Evolutionary conservation across 2,888 invertebrate genomes (phyloP).

Genomic region (Dasypogon diadema): DNA sequence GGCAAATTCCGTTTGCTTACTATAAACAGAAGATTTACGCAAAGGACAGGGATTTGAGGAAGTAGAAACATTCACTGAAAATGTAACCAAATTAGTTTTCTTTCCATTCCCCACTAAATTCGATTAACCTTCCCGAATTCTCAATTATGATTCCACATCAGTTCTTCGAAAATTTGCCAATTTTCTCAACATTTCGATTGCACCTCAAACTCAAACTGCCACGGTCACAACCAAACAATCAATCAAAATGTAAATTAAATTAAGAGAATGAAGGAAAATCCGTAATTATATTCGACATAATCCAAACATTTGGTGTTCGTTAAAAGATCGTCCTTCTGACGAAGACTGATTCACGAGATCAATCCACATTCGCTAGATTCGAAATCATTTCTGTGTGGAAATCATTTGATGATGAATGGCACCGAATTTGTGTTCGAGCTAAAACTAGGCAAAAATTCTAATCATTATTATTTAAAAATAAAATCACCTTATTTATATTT

Average conservation of each 20-base stretch:
- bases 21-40: too few species aligned
- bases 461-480: slow-evolving; percentile 44
- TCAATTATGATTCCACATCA: too few species aligned
- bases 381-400: background rate
- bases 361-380: slow-evolving; percentile 15
- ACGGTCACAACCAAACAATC: background rate
- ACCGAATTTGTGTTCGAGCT: slow-evolving; percentile 38
- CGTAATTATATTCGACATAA: background rate
- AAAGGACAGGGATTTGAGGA: too few species aligned
- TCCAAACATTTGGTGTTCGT: background rate
- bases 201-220: background rate
- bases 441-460: slow-evolving; percentile 39
- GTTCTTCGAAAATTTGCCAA: too few species aligned
- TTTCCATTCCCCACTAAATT: too few species aligned
- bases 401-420: slow-evolving; percentile 17
- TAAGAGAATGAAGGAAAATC: background rate
- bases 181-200: too few species aligned
- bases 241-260: background rate
- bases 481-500: slow-evolving; percentile 31
- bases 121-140: too few species aligned
- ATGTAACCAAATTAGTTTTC: too few species aligned
- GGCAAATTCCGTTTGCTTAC: too few species aligned
- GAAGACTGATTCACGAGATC: background rate
- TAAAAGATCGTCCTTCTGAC: background rate
- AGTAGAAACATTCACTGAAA: too few species aligned